Evolutionary conservation across 2,113 vertebrate species (phyloP).

Genomic region (Epinephelus moara): DNA sequence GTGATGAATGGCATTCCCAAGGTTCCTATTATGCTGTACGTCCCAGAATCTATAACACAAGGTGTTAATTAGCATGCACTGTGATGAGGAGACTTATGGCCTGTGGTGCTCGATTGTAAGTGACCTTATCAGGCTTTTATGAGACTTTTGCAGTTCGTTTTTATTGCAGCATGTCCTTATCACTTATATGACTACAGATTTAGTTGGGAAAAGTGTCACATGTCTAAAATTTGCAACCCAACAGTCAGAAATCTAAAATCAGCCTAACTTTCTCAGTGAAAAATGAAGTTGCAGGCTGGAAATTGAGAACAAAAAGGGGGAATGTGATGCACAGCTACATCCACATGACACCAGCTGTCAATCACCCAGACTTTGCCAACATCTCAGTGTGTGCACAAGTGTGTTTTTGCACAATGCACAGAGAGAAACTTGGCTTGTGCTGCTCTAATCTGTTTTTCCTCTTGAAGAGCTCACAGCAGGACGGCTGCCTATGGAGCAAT

Average conservation of each 20-base stretch:
- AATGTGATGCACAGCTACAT: neutral
- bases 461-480: conserved; percentile 58
- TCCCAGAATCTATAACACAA: neutral
- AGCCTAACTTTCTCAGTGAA: conserved; percentile 31
- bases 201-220: neutral
- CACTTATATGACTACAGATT: neutral
- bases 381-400: conserved; percentile 9
- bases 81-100: neutral
- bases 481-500: conserved; percentile 64
- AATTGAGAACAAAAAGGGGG: neutral
- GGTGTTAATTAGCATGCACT: conserved; percentile 18
- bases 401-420: conserved; percentile 7
- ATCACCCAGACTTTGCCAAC: conserved; percentile 44
- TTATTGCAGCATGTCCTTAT: neutral
- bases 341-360: conserved; percentile 45
- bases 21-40: conserved; percentile 9
- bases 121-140: conserved; percentile 13
- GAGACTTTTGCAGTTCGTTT: neutral
- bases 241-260: neutral
- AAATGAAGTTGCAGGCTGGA: conserved; percentile 13
- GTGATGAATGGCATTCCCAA: conserved; percentile 8
- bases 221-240: neutral
- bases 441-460: conserved; percentile 61
- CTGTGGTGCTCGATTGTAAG: neutral
- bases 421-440: conserved; percentile 53